Conservation (phyloP, 2,113 vertebrate species). For the Anseranas semipalmata region DNA sequence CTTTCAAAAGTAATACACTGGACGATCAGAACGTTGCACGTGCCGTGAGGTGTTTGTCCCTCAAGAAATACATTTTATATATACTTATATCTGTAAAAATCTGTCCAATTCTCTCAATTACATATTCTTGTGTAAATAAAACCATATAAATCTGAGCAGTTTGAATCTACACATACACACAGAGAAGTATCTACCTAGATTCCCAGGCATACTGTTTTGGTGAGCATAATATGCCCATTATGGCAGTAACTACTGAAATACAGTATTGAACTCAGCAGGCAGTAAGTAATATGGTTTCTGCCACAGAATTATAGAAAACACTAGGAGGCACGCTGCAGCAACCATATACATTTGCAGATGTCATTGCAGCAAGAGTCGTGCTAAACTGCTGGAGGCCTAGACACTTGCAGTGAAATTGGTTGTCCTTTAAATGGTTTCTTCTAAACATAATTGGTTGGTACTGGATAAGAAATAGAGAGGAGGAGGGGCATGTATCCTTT, state of each 20-base stretch:
- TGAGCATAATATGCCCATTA: not conserved
- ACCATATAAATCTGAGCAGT: not conserved
- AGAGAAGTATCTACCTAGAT: not conserved
- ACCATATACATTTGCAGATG: slow-evolving; percentile 50
- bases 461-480: slow-evolving; percentile 55
- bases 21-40: not conserved
- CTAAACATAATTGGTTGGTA: slow-evolving; percentile 73
- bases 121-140: not conserved
- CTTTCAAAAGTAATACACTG: slow-evolving; percentile 7
- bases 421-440: slow-evolving; percentile 69
- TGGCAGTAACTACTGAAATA: not conserved
- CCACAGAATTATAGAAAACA: slow-evolving; percentile 53
- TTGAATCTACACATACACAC: not conserved
- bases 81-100: not conserved
- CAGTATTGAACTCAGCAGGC: slow-evolving; percentile 35
- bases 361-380: slow-evolving; percentile 52
- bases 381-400: slow-evolving; percentile 65
- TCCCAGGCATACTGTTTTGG: not conserved
- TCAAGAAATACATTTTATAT: not conserved
- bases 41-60: not conserved
- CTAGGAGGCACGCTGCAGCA: slow-evolving; percentile 65
- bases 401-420: slow-evolving; percentile 68
- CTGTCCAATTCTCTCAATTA: not conserved
- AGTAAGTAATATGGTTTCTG: slow-evolving; percentile 21
- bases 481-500: not conserved